Percentiles rank a stretch among this genome's conserved stretches.
Conservation (phyloP, 2,113 vertebrate genomes). For the Oriolus oriolus region DNA sequence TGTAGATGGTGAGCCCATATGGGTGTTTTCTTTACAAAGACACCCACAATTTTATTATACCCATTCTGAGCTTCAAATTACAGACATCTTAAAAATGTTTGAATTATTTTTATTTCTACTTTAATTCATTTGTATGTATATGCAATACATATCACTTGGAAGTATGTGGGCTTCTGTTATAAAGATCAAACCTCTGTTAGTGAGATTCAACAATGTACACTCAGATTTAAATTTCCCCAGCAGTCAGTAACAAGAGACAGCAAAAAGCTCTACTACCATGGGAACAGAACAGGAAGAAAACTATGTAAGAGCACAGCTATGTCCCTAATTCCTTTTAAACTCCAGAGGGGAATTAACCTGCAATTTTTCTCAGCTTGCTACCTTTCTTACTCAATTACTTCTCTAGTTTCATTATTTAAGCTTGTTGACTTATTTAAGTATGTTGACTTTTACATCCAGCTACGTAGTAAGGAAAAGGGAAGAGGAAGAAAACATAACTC, state of each 20-base stretch:
- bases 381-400: background rate
- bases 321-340: background rate
- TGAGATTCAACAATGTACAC: background rate
- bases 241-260: background rate
- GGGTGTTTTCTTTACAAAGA: background rate
- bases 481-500: background rate
- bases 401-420: background rate
- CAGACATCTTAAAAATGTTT: background rate
- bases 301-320: background rate
- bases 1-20: background rate
- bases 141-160: background rate
- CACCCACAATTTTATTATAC: background rate
- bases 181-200: background rate
- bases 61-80: background rate
- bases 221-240: background rate
- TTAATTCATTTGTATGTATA: background rate
- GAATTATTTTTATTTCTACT: constrained; percentile 2
- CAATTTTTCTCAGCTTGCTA: background rate
- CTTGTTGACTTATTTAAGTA: background rate
- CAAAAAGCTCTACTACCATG: background rate
- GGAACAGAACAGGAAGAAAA: background rate
- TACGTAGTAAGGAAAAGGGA: background rate
- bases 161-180: background rate
- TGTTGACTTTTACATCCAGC: background rate
- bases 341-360: background rate